Evolutionary conservation across 2,797 vertebrate genomes (phyloP).

Genomic region (Coregonus sp.): DNA sequence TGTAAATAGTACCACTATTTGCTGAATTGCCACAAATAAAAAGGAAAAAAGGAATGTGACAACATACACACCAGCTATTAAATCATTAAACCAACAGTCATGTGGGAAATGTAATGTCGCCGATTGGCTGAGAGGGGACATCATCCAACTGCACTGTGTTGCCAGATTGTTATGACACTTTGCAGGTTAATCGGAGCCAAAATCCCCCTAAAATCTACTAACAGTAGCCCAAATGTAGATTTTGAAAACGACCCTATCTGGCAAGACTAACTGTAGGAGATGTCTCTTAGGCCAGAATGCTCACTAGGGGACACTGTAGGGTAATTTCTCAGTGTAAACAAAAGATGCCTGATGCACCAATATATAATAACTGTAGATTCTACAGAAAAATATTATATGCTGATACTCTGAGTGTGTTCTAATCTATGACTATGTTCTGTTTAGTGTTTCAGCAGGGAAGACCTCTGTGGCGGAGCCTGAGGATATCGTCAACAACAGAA

Average conservation of each 20-base stretch:
- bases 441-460: conserved; percentile 46
- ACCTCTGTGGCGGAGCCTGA: conserved; percentile 21
- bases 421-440: conserved; percentile 28
- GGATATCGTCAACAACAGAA: conserved; percentile 25
- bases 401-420: background rate
- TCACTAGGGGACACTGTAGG: no score
- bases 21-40: background rate
- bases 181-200: background rate
- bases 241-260: background rate
- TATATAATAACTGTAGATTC: background rate
- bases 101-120: background rate
- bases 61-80: background rate
- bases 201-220: background rate
- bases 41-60: background rate
- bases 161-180: background rate
- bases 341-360: background rate
- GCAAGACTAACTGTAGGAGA: background rate
- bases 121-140: background rate
- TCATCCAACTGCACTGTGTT: background rate
- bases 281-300: no score
- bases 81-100: background rate
- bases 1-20: background rate
- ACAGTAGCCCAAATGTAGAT: background rate
- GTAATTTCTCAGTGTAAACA: background rate
- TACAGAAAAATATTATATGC: background rate